These are phyloP conservation scores for Chaetodon trifasciatus DNA, from an alignment of 2,797 vertebrate genomes.

Conservation along the genomic window DNA sequence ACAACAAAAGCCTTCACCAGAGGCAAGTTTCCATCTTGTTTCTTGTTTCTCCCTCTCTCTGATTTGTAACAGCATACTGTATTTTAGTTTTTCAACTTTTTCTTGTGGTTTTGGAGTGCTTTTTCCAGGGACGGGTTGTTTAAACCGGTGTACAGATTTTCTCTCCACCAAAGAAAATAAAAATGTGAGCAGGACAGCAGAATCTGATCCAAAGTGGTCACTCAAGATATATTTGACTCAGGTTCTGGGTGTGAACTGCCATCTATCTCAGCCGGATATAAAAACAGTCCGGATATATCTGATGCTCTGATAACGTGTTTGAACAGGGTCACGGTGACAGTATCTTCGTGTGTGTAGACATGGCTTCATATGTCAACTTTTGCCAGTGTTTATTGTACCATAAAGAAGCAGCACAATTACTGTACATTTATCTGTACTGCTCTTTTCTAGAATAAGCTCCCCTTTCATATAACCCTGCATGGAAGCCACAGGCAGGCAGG, in stretches of 20 bases:
- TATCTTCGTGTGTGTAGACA: constrained; percentile 25
- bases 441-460: constrained; percentile 20
- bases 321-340: constrained; percentile 24
- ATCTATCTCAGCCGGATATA: constrained; percentile 41
- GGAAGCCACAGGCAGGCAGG: constrained; percentile 10
- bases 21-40: constrained; percentile 31
- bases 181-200: background rate
- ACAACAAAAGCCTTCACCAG: constrained; percentile 15
- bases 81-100: constrained; percentile 19
- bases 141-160: background rate
- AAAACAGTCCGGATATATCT: constrained; percentile 44
- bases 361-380: constrained; percentile 19
- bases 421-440: constrained; percentile 7
- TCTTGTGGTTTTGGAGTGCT: background rate
- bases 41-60: background rate
- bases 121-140: background rate
- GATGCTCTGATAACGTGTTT: constrained; percentile 48
- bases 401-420: constrained; percentile 42
- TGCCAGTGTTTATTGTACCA: constrained; percentile 41
- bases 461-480: constrained; percentile 12
- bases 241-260: constrained; percentile 22
- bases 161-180: background rate
- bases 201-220: constrained; percentile 44
- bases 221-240: constrained; percentile 48
- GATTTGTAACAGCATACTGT: background rate